Evolutionary conservation across 2,113 vertebrate genomes (phyloP), one percentile per base, ranked within the genome.

Genomic region (Lagopus muta): DNA sequence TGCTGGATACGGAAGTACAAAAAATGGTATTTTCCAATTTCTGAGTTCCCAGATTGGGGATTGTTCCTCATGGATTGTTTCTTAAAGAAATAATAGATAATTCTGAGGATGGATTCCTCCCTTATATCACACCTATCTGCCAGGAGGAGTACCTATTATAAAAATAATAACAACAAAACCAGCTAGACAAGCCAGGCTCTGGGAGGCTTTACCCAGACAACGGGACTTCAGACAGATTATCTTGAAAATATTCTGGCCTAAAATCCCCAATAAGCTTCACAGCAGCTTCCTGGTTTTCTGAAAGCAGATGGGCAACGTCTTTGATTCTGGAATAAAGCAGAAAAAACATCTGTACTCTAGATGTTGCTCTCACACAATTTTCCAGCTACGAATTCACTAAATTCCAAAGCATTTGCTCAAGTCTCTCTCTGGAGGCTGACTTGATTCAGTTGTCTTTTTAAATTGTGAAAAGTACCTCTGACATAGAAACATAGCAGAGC

Each of bases 311-410:
- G 82, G 52, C 6, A 71, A 48, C 9, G 38, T 50, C 9, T 64
- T 20, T 75, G 42, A 30, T 55, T 72, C 32, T 85, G 66, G 58
- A 87, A 8, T 21, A 70, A 82, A 73, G 45, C 67, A 82, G n/a
- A 67, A 65, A 27, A 84, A 87, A 65, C 21, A 7, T 38, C 10
- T 91, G 81, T 76, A 65, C 75, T 95, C 62, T 72, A 73, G 66
- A 38, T 92, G 81, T 38, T 87, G 74, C 91, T 92, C 30, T 82
- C 88, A 88, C 80, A 77, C n/a, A 58, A 25, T 65, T 87, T 76
- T 74, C 60, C 72, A 54, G 13, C 40, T 85, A 27, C 13, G 8
- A 89, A 61, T 60, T 76, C 66, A 17, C 32, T 79, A 61, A 75
- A 61, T 73, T 89, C n/a, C 43, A 79, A 79, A 25, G 6, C 43